Percentiles rank a stretch among this genome's conserved stretches.
phyloP scores from a whole-genome alignment of 1,140 invertebrate genomes.

The Belonocnema kinseyi region DNA sequence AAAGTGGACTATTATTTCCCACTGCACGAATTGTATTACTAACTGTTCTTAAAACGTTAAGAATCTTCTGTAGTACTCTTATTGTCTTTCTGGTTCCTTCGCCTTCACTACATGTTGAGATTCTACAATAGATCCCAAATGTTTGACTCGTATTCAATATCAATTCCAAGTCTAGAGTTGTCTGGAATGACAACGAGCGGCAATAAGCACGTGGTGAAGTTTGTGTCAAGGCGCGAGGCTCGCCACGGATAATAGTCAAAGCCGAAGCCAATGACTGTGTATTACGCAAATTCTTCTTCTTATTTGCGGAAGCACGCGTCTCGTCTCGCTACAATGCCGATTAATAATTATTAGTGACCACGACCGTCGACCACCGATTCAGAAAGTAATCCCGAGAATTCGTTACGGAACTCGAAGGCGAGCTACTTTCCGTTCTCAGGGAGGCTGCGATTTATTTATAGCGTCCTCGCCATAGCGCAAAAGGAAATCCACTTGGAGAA shows the following conservation, averaged over 20 bases:
- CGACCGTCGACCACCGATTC: slow-evolving; percentile 50
- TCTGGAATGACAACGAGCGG: background rate
- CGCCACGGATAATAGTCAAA: background rate
- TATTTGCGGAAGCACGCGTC: slow-evolving; percentile 47
- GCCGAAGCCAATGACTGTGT: slow-evolving; percentile 21
- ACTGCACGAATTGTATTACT: no score
- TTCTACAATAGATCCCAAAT: no score
- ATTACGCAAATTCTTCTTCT: slow-evolving; percentile 19
- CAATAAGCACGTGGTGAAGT: slow-evolving; percentile 9
- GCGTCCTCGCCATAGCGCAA: slow-evolving; percentile 53
- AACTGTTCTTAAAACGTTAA: no score
- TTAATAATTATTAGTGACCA: slow-evolving; percentile 46
- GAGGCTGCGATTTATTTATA: slow-evolving; percentile 71
- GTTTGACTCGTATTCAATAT: no score
- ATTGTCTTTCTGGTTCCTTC: no score
- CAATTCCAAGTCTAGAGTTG: no score
- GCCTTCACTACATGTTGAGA: no score
- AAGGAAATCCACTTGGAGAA: slow-evolving; percentile 56
- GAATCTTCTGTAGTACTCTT: no score
- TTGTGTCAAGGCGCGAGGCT: slow-evolving; percentile 13
- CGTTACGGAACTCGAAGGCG: slow-evolving; percentile 69
- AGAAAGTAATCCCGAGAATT: slow-evolving; percentile 71
- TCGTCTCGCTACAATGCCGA: slow-evolving; percentile 46
- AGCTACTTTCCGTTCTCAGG: slow-evolving; percentile 74
- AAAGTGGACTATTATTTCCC: no score